A percentile compares a stretch with the other conserved stretches of the same genome.
Evolutionary conservation across 2,797 vertebrate genomes (phyloP).

Genomic region (Hydrolagus colliei): DNA sequence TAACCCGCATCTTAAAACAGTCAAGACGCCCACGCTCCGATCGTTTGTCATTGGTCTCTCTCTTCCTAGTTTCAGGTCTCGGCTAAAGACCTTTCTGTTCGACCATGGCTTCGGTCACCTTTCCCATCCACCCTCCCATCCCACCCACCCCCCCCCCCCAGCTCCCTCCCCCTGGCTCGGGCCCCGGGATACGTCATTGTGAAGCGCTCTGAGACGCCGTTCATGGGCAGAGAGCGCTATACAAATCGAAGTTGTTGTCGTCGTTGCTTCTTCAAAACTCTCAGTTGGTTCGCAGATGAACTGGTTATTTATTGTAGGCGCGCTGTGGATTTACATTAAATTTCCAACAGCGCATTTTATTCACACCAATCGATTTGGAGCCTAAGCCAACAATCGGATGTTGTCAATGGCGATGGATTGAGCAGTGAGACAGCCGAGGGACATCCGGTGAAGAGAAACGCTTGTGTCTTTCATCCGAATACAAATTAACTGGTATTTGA

Average conservation of each 20-base stretch:
- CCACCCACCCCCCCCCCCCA: too few relatives aligned
- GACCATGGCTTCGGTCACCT: too few relatives aligned
- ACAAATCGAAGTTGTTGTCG: not conserved
- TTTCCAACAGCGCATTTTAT: not conserved
- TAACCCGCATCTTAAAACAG: not conserved
- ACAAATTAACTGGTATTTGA: too few relatives aligned
- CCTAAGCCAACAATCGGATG: not conserved
- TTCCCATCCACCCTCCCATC: too few relatives aligned
- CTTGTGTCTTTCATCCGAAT: too few relatives aligned
- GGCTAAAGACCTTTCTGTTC: too few relatives aligned
- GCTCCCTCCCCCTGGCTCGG: too few relatives aligned
- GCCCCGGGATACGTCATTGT: too few relatives aligned
- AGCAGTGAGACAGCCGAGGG: not conserved
- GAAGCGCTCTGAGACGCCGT: too few relatives aligned
- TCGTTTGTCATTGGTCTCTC: not conserved
- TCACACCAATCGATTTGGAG: not conserved
- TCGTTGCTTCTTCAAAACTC: not conserved
- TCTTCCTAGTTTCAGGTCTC: not conserved
- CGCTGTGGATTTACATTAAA: not conserved
- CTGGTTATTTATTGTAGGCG: not conserved
- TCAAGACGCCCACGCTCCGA: not conserved
- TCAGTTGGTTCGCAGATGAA: not conserved
- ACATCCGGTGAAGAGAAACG: not conserved
- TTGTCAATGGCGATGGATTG: not conserved
- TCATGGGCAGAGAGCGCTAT: too few relatives aligned